phyloP scores from a whole-genome alignment of 2,797 vertebrate species.

The Brotula barbata region DNA sequence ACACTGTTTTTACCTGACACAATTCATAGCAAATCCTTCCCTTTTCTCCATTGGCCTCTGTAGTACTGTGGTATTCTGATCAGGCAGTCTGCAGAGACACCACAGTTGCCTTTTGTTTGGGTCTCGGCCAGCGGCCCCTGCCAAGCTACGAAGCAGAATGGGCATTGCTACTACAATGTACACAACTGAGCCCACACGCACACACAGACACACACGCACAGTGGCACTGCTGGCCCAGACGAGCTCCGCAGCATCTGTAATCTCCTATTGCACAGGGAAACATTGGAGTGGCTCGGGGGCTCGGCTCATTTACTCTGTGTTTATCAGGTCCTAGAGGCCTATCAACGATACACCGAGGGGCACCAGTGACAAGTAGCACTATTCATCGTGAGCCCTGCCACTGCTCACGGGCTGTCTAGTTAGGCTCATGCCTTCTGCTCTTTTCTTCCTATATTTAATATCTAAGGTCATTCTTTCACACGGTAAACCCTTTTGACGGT shows the following conservation, averaged over 20 bases:
- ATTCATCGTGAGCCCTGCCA: constrained; percentile 47
- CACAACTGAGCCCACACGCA: constrained; percentile 33
- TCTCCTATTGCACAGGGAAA: constrained; percentile 80
- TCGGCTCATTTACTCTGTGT: constrained; percentile 62
- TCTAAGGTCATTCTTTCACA: constrained; percentile 29
- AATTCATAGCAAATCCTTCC: constrained; percentile 50
- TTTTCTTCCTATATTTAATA: constrained; percentile 33
- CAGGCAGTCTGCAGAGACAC: constrained; percentile 70
- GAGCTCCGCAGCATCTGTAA: constrained; percentile 80
- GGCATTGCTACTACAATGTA: constrained; percentile 60
- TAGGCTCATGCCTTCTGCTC: constrained; percentile 37
- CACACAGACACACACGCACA: background rate
- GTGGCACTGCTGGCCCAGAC: constrained; percentile 52
- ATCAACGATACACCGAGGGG: constrained; percentile 42
- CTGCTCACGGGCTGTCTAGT: constrained; percentile 47
- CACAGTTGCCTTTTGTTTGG: constrained; percentile 75
- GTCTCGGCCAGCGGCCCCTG: constrained; percentile 65
- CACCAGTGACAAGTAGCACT: constrained; percentile 40
- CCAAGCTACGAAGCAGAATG: constrained; percentile 67
- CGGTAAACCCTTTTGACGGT: too few species aligned
- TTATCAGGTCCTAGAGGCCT: constrained; percentile 33
- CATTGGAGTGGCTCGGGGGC: constrained; percentile 74
- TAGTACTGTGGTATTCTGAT: constrained; percentile 67
- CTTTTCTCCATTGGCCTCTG: constrained; percentile 59
- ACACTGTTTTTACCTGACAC: constrained; percentile 60